Evolutionary conservation across 2,797 vertebrate species (phyloP).

Genomic region (Natrix natrix): DNA sequence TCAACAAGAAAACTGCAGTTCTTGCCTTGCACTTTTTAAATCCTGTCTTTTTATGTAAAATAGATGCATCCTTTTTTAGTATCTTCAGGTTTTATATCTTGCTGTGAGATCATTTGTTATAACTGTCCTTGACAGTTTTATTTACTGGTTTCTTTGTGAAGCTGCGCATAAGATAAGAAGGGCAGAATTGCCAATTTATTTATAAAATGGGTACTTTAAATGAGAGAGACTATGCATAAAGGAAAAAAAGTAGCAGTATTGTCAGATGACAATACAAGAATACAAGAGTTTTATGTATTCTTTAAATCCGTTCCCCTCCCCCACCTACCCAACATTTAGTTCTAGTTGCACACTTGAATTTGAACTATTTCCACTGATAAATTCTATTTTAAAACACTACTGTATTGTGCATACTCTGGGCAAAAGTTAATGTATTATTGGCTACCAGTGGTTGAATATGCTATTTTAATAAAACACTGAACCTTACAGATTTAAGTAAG

Average conservation of each 20-base stretch:
- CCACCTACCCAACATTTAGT: conserved; percentile 58
- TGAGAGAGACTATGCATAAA: conserved; percentile 72
- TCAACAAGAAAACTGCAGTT: conserved; percentile 72
- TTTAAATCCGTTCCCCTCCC: conserved; percentile 66
- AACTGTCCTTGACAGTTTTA: conserved; percentile 78
- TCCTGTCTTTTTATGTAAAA: conserved; percentile 88
- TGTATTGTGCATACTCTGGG: conserved; percentile 72
- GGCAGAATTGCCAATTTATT: conserved; percentile 74
- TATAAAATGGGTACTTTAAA: conserved; percentile 77
- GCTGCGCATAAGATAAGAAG: conserved; percentile 72
- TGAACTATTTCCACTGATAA: conserved; percentile 72
- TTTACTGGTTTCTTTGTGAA: conserved; percentile 84
- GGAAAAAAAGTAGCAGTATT: conserved; percentile 55
- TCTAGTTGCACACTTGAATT: conserved; percentile 75
- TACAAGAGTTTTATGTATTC: conserved; percentile 73
- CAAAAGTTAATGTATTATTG: conserved; percentile 75
- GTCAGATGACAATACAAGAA: conserved; percentile 53
- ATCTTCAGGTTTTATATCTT: conserved; percentile 80
- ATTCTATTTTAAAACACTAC: conserved; percentile 78
- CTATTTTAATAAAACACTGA: conserved; percentile 98
- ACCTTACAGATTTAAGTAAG: conserved; percentile 51
- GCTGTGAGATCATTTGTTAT: conserved; percentile 76
- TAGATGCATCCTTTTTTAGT: conserved; percentile 73
- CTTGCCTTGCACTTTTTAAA: conserved; percentile 84
- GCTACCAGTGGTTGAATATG: conserved; percentile 80